phyloP scores from a whole-genome alignment of 2,113 vertebrate species.

The Corapipo altera region DNA sequence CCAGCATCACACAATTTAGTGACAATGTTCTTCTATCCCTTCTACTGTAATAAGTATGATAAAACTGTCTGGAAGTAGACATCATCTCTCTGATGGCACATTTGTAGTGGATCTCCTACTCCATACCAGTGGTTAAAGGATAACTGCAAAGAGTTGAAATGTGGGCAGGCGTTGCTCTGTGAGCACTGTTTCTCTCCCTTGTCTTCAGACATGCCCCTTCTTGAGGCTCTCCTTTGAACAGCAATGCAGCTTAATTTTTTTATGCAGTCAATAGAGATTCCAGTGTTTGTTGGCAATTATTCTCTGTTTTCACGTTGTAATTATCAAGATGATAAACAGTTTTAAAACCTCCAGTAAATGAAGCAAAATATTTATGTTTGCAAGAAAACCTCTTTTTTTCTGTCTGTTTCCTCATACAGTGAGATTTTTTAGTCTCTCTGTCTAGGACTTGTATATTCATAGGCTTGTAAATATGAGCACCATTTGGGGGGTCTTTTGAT shows the following conservation, averaged over 20 bases:
- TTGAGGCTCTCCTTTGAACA: neutral
- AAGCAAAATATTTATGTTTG: neutral
- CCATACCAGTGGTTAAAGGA: neutral
- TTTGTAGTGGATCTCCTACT: neutral
- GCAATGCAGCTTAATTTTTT: neutral
- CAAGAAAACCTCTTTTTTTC: neutral
- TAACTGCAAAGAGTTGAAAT: neutral
- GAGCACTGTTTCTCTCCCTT: neutral
- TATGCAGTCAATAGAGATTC: neutral
- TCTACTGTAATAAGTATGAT: neutral
- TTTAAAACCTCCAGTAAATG: neutral
- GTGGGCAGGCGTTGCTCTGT: neutral
- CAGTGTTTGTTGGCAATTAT: neutral
- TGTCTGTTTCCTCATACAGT: neutral
- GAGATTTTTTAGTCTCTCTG: neutral
- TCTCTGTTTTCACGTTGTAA: neutral
- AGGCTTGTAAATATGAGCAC: neutral
- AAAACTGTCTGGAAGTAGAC: neutral
- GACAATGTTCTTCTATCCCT: neutral
- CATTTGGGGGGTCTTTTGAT: neutral
- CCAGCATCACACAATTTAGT: neutral
- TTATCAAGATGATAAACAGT: neutral
- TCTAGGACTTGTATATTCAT: neutral
- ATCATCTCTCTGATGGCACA: neutral
- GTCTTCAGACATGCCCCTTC: neutral